Evolutionary conservation across 1,140 invertebrate genomes (phyloP), one percentile per base, ranked within the genome.

Genomic region (Bombus soroeensis): DNA sequence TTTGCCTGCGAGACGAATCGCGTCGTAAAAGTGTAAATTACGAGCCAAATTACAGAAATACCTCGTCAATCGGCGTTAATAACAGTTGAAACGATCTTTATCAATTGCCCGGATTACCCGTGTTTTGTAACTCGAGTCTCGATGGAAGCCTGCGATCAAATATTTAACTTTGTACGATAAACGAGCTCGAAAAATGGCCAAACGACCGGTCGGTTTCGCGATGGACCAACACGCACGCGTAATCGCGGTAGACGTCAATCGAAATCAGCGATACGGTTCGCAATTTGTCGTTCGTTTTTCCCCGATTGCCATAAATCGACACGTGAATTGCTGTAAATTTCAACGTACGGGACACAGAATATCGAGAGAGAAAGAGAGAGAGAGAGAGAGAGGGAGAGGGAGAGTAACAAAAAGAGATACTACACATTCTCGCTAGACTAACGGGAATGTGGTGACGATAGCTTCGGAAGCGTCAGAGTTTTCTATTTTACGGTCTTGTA

Each of bases 141-240:
- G 12, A 39, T 37, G 8, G 1, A 71, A 84, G 70, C 34, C 22
- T 32, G 15, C 37, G 37, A 34, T 57, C 81, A 83, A 83, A 83
- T 83, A 83, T 83, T 83, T 76, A 34, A 32, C 43, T 68, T 64
- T n/a, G 6, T 73, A 53, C 15, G 81, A 76, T 57, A 68, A 6
- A 39, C 32, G 34, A 41, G 62, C 18, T 57, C 34, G 25, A n/a
- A 64, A 53, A 75, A 59, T 66, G 1, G 9, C 6, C 47, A 37
- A 47, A 82, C 70, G 71, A 15, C 2, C 15, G 47, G 15, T 47
- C 47, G 47, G 47, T 18, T 18, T 47, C 47, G 47, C 47, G 47
- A 47, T 47, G 6, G 47, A 47, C 15, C 47, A 18, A 18, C 47
- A 47, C 32, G 25, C 8, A 2, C 12, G 34, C 2, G 28, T 12